Evolutionary conservation across 2,797 vertebrate genomes (phyloP).

Genomic region (Thalassophryne amazonica): DNA sequence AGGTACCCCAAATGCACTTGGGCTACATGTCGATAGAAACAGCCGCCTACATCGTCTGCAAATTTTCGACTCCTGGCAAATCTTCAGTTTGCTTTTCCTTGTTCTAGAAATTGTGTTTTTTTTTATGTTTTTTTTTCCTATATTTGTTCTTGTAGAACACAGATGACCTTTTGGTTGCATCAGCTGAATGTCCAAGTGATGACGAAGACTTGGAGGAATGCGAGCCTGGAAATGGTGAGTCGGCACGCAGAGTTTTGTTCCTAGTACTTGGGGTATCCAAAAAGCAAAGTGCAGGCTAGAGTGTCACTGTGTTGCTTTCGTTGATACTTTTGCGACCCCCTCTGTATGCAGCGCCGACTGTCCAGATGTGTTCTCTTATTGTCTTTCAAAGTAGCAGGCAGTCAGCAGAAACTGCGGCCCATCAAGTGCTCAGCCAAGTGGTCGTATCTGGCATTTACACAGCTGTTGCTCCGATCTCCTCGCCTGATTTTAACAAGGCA

Average conservation of each 20-base stretch:
- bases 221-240: conserved; percentile 93
- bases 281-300: conserved; percentile 11
- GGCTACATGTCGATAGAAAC: too few relatives aligned
- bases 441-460: conserved; percentile 41
- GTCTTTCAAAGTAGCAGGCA: conserved; percentile 30
- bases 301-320: neutral
- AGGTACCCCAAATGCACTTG: too few relatives aligned
- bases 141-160: conserved; percentile 80
- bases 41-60: too few relatives aligned
- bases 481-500: conserved; percentile 31
- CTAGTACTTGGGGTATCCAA: conserved; percentile 13
- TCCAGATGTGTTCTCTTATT: conserved; percentile 26
- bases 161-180: conserved; percentile 90
- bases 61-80: too few relatives aligned
- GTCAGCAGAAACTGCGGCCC: conserved; percentile 2
- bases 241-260: conserved; percentile 61
- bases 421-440: conserved; percentile 26
- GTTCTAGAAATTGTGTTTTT: too few relatives aligned
- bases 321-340: conserved; percentile 6
- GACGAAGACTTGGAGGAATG: conserved; percentile 96
- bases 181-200: conserved; percentile 91
- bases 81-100: too few relatives aligned
- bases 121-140: conserved; percentile 14
- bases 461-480: conserved; percentile 45
- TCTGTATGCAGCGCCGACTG: conserved; percentile 65